phyloP scores from a whole-genome alignment of 53 echinoderm and acorn worm species.

The Temnopleurus reevesii region DNA sequence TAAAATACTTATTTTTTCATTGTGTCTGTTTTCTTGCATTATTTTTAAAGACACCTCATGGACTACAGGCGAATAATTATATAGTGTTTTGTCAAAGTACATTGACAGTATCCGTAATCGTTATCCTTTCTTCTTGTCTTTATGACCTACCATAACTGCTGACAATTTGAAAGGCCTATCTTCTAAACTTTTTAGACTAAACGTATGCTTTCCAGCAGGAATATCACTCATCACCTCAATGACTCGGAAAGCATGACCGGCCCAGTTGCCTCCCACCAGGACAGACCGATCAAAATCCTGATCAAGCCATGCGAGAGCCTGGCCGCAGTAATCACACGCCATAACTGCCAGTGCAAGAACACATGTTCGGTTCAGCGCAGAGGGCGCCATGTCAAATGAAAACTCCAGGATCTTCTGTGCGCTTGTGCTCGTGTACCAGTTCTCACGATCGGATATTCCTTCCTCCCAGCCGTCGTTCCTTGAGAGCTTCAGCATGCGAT shows the following conservation, averaged over 20 bases:
- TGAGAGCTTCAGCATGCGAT: slow-evolving; percentile 31
- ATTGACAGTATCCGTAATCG: too few relatives aligned
- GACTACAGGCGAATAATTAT: too few relatives aligned
- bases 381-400: slow-evolving; percentile 53
- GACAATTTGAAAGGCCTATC: slow-evolving; percentile 73
- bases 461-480: slow-evolving; percentile 71
- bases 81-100: too few relatives aligned
- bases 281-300: slow-evolving; percentile 64
- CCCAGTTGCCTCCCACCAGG: slow-evolving; percentile 63
- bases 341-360: slow-evolving; percentile 64
- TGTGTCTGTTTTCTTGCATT: too few relatives aligned
- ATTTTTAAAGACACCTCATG: too few relatives aligned
- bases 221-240: slow-evolving; percentile 59
- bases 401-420: slow-evolving; percentile 68
- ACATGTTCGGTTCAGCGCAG: slow-evolving; percentile 50
- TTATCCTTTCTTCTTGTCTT: not conserved
- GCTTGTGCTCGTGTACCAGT: slow-evolving; percentile 76
- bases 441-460: slow-evolving; percentile 65
- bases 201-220: slow-evolving; percentile 50
- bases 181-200: slow-evolving; percentile 74
- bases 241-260: slow-evolving; percentile 62
- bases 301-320: slow-evolving; percentile 78
- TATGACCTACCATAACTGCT: slow-evolving; percentile 70
- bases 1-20: too few relatives aligned
- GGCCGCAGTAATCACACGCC: slow-evolving; percentile 78